Conservation (phyloP, 2,797 vertebrate genomes). For the Pseudocheirus occidentalis region DNA sequence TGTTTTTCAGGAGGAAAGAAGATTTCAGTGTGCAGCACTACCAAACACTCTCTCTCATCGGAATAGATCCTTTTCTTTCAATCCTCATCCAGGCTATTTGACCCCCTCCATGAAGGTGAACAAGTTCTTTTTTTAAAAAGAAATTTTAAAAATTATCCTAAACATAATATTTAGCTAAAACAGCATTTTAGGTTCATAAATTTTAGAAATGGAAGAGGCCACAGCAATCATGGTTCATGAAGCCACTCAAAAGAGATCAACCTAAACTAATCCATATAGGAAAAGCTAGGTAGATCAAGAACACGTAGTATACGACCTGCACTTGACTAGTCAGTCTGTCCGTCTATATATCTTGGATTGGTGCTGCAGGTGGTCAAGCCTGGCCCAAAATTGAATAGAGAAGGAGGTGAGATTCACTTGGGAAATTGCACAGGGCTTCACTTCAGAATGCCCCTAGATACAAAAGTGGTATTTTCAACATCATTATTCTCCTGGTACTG, state of each 20-base stretch:
- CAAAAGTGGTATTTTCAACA: neutral
- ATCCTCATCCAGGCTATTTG: slow-evolving; percentile 88
- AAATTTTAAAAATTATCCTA: neutral
- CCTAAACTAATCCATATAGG: neutral
- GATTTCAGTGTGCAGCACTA: slow-evolving; percentile 89
- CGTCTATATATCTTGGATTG: neutral
- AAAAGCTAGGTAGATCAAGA: neutral
- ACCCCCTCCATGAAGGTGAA: slow-evolving; percentile 94
- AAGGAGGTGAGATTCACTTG: neutral
- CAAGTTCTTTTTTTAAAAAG: neutral
- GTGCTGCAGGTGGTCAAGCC: neutral
- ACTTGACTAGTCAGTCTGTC: neutral
- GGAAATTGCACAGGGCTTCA: neutral
- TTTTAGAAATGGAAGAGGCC: neutral
- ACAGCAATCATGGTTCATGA: neutral
- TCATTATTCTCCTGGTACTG: neutral
- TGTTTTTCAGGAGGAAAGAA: slow-evolving; percentile 91
- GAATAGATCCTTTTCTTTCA: slow-evolving; percentile 90
- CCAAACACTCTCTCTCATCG: slow-evolving; percentile 86
- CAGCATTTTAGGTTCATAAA: neutral
- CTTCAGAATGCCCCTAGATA: neutral
- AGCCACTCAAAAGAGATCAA: neutral
- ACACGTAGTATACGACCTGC: neutral
- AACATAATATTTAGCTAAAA: neutral
- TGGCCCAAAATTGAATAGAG: neutral